Evolutionary conservation across 2,113 vertebrate genomes (phyloP), one percentile per base, ranked within the genome.

Genomic region (Sapayoa aenigma): DNA sequence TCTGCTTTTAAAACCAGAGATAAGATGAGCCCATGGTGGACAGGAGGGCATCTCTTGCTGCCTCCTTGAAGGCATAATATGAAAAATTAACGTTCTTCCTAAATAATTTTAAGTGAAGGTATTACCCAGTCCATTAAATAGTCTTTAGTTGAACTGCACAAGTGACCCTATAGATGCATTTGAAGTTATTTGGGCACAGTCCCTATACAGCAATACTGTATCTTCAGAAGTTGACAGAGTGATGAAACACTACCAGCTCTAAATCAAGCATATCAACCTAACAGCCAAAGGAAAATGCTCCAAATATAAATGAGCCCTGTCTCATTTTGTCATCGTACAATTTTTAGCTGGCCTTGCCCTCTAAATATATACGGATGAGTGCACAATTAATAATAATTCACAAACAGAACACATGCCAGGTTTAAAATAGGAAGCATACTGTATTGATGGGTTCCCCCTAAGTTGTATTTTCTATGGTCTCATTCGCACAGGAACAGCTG

Each of bases 181-280:
- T 77, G 27, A 87, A 63, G 21, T 44, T 50, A 55, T 92, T 35
- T 37, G 44, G 44, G 30, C 42, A 80, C 14, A 27, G 25, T 35
- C 50, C 37, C 55, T 35, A n/a, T 5, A 14, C 9, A 49, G 28
- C 59, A 80, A 58, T 42, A 92, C 50, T 66, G 41, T 83, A 89
- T 22, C 35, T 20, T 59, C 56, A 53, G 13, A 60, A 65, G 49
- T 5, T 65, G 47, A 77, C 69, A 37, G 44, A 91, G 78, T 83
- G 88, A 93, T 72, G 91, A 95, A 91, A 92, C 62, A 72, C 81
- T 44, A 91, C 33, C 84, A 93, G 44, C 31, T 85, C 95, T 92
- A 93, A 96, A 96, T 83, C 79, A 84, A 92, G 95, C 67, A 58
- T 60, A 69, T 33, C 67, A 66, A 65, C n/a, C 67, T 50, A 76